These are phyloP conservation scores for Drosophila sucinea DNA, from an alignment of 1,140 invertebrate species.

Conservation along the genomic window DNA sequence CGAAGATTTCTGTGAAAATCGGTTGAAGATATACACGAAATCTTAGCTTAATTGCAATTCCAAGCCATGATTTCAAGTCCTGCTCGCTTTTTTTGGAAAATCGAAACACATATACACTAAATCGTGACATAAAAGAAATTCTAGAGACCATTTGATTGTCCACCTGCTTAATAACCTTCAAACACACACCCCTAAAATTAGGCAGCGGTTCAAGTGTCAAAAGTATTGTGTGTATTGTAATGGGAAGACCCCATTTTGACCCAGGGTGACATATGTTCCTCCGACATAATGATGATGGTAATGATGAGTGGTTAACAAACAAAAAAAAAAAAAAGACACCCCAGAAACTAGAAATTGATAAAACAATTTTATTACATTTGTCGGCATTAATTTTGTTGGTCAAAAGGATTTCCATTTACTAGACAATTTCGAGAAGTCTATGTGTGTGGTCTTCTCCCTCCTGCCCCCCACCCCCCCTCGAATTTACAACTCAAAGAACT, in stretches of 20 bases:
- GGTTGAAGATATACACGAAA: too few species aligned
- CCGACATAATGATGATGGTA: conserved; percentile 60
- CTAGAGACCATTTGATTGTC: background rate
- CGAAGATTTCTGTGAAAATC: too few species aligned
- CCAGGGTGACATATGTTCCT: conserved; percentile 49
- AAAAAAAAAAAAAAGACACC: conserved; percentile 29
- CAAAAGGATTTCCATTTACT: conserved; percentile 27
- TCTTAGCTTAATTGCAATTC: too few species aligned
- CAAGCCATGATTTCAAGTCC: too few species aligned
- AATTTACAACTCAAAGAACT: conserved; percentile 18
- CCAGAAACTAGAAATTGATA: conserved; percentile 8
- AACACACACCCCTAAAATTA: conserved; percentile 49
- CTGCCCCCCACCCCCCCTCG: too few species aligned
- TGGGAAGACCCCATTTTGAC: conserved; percentile 19
- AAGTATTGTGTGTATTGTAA: conserved; percentile 62
- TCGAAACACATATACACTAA: background rate
- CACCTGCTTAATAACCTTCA: conserved; percentile 40
- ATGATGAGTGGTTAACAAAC: conserved; percentile 26
- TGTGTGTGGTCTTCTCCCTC: background rate
- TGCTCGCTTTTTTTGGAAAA: too few species aligned
- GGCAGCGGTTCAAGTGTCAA: conserved; percentile 70
- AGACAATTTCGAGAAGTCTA: conserved; percentile 7
- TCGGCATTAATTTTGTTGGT: conserved; percentile 29
- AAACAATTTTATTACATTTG: conserved; percentile 31
- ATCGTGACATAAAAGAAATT: background rate